These are phyloP conservation scores for Eristalis arbustorum DNA, from an alignment of 2,888 invertebrate genomes.

Conservation along the genomic window DNA sequence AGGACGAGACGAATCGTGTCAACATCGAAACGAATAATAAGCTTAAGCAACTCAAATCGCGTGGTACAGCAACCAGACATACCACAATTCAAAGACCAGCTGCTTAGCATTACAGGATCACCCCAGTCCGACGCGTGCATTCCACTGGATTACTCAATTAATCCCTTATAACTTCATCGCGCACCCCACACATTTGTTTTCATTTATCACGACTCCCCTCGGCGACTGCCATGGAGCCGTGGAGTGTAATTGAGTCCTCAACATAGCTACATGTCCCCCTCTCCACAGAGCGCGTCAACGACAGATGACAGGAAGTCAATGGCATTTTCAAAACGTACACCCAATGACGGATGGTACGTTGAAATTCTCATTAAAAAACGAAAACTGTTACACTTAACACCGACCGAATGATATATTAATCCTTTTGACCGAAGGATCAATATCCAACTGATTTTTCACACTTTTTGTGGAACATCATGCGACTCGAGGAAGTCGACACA, in stretches of 20 bases:
- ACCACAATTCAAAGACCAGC: background rate
- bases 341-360: slow-evolving; percentile 46
- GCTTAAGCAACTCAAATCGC: background rate
- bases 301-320: slow-evolving; percentile 64
- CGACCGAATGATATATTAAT: slow-evolving; percentile 53
- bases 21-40: background rate
- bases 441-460: slow-evolving; percentile 40
- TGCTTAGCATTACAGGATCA: background rate
- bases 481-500: slow-evolving; percentile 2
- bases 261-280: background rate
- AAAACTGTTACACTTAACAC: slow-evolving; percentile 47
- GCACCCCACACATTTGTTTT: slow-evolving; percentile 31
- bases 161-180: slow-evolving; percentile 4
- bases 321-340: slow-evolving; percentile 21
- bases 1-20: too few species aligned
- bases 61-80: background rate
- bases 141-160: background rate
- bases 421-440: slow-evolving; percentile 55
- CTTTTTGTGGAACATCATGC: background rate
- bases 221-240: slow-evolving; percentile 1
- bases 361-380: slow-evolving; percentile 53
- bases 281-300: background rate
- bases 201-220: slow-evolving; percentile 41
- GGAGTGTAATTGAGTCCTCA: slow-evolving; percentile 38
- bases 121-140: background rate